A percentile compares a stretch with the other conserved stretches of the same genome.
Conservation (phyloP, 1,140 invertebrate species). For the Plodia interpunctella region DNA sequence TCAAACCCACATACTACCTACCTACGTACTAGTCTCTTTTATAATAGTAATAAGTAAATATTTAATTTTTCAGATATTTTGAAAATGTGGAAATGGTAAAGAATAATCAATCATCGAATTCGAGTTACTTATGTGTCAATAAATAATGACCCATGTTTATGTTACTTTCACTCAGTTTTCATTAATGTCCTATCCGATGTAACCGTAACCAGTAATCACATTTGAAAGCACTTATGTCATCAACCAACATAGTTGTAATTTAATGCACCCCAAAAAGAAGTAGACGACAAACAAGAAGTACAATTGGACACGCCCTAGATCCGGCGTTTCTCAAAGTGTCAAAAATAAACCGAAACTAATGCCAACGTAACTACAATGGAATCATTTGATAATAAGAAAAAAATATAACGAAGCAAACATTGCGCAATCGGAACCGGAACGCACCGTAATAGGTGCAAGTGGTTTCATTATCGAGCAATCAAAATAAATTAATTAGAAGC, state of each 20-base stretch:
- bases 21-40: no score
- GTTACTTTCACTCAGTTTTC: slow-evolving; percentile 16
- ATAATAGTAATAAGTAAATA: no score
- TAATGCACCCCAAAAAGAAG: slow-evolving; percentile 30
- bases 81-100: no score
- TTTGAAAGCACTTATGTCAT: slow-evolving; percentile 33
- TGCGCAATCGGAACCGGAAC: slow-evolving; percentile 13
- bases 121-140: neutral
- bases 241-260: slow-evolving; percentile 21
- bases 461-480: slow-evolving; percentile 1
- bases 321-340: slow-evolving; percentile 33
- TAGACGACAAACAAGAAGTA: slow-evolving; percentile 17
- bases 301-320: slow-evolving; percentile 46
- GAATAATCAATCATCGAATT: no score
- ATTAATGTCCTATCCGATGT: slow-evolving; percentile 11
- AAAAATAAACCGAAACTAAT: slow-evolving; percentile 35
- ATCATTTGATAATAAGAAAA: slow-evolving; percentile 29
- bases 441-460: neutral
- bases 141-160: slow-evolving; percentile 10
- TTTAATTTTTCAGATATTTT: no score
- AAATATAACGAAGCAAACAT: slow-evolving; percentile 19
- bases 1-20: no score
- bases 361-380: slow-evolving; percentile 32
- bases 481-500: neutral
- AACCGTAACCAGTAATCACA: slow-evolving; percentile 14